A percentile compares a stretch with the other conserved stretches of the same genome.
phyloP scores from a whole-genome alignment of 2,113 vertebrate genomes.

The Pithys albifrons region DNA sequence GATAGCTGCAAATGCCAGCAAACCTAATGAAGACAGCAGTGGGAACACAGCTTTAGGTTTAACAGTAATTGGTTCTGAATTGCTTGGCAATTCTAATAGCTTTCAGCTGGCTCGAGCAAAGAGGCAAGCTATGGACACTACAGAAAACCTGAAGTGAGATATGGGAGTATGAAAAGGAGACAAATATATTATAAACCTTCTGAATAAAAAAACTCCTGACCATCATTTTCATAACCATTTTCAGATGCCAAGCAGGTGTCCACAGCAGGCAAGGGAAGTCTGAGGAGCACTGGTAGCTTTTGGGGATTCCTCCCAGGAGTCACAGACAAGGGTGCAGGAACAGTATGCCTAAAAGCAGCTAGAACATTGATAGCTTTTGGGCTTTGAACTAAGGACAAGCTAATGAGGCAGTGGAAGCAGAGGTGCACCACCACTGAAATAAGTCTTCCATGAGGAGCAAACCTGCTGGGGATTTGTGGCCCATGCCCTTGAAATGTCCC shows the following conservation, averaged over 20 bases:
- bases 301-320: neutral
- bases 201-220: neutral
- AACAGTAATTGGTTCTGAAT: neutral
- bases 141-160: neutral
- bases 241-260: neutral
- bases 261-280: neutral
- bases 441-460: neutral
- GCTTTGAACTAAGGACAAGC: neutral
- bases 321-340: fast-evolving
- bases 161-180: neutral
- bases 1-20: neutral
- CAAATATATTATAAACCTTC: neutral
- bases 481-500: neutral
- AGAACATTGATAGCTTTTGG: neutral
- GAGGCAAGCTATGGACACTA: neutral
- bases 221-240: neutral
- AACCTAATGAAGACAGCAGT: neutral
- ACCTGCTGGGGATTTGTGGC: neutral
- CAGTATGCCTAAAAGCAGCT: neutral
- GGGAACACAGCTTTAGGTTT: neutral
- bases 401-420: neutral
- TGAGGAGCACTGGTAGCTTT: neutral
- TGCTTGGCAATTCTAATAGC: neutral
- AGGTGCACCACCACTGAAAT: neutral
- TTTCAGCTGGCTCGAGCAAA: neutral